Evolutionary conservation across 2,888 invertebrate genomes (phyloP), one percentile per base, ranked within the genome.

Genomic region (Ophonus ardosiacus): DNA sequence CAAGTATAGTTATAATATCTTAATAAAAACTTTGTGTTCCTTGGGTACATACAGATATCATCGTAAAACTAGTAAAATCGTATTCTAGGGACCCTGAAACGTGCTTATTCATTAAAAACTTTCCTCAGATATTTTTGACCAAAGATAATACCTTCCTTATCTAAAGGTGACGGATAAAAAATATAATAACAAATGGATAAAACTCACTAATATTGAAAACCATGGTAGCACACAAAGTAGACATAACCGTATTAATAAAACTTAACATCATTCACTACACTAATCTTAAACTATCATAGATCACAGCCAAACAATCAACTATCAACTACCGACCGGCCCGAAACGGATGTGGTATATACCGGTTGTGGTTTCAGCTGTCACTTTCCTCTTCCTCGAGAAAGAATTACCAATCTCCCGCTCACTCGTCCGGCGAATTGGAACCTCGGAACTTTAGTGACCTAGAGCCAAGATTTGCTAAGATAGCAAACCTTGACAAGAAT

Each of bases 211-310:
- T 51, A 74, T 71, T 17, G 3, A 68, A n/a, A 8, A 71, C 18
- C 31, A 74, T 51, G 10, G 82, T 82, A 57, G 82, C 57, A 82
- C 71, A 68, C 38, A 68, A 38, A 71, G 38, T 74, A 15, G 40
- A 43, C 51, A 15, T 57, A 68, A 82, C 10, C 7, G 56, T 21
- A 81, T 21, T 51, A 7, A 56, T 24, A 65, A 71, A 10, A 21
- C 13, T 21, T 0, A 63, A 38, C 68, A 82, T 68, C 24, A 51
- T 24, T 15, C 56, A 76, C 17, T 43, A 76, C 21, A 18, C 17
- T 21, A 76, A 71, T n/a, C 40, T 40, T 40, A 31, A 4, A 21
- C 68, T n/a, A 21, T 15, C 15, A 59, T 17, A 15, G 8, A 68
- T 68, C 68, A 68, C 68, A 38, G 38, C 31, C 68, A 68, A 13